Conservation (phyloP, 2,797 vertebrate species). For the Glossophaga mutica region DNA sequence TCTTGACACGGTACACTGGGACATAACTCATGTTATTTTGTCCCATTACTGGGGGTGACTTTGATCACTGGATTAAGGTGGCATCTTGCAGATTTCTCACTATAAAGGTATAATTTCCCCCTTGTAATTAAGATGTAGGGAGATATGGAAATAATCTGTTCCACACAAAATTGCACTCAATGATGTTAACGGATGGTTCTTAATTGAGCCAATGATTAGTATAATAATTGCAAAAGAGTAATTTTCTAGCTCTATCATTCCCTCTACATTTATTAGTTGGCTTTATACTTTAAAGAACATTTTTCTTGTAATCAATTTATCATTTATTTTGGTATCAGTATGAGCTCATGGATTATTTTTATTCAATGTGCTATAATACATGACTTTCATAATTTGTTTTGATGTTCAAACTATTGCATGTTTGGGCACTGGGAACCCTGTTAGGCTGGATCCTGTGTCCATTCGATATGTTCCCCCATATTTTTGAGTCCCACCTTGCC, state of each 20-base stretch:
- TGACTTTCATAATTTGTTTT: neutral
- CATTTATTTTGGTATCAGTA: neutral
- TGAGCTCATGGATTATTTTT: neutral
- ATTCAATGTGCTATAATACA: neutral
- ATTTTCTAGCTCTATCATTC: neutral
- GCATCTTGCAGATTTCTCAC: neutral
- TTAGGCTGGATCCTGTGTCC: neutral
- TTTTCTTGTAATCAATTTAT: neutral
- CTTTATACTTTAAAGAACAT: neutral
- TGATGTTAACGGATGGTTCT: neutral
- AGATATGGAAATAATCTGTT: neutral
- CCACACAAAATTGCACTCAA: neutral
- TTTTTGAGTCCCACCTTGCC: neutral
- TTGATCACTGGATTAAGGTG: neutral
- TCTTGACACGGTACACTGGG: neutral
- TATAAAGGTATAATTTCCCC: neutral
- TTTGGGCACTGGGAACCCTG: neutral
- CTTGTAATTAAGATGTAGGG: neutral
- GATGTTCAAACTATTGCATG: neutral
- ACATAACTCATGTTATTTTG: neutral
- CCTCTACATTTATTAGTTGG: neutral
- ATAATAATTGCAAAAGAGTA: neutral
- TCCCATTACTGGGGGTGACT: neutral
- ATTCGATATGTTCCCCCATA: neutral
- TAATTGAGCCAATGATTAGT: neutral